A percentile compares a stretch with the other conserved stretches of the same genome.
phyloP scores from a whole-genome alignment of 2,797 vertebrate species.

The Silurus lanzhouensis region DNA sequence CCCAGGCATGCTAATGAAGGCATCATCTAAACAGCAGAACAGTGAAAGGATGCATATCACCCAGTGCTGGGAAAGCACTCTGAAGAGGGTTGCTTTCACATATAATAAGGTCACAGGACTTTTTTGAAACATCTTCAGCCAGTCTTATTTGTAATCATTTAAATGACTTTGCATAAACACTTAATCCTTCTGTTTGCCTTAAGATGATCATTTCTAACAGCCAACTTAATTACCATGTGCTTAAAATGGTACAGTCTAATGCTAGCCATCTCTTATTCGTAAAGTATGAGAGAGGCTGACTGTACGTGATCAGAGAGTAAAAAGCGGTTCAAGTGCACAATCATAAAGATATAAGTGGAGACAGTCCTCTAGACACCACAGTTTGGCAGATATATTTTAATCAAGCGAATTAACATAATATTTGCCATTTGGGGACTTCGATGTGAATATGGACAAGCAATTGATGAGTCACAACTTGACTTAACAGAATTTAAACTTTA shows the following conservation, averaged over 20 bases:
- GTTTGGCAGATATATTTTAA: slow-evolving; percentile 1
- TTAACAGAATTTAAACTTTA: neutral
- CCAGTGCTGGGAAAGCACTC: neutral
- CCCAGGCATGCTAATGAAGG: neutral
- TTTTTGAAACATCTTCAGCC: neutral
- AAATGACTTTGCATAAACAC: neutral
- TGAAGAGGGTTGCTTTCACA: neutral
- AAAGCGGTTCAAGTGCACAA: neutral
- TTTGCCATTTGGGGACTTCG: neutral
- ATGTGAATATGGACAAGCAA: neutral
- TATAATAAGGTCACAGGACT: neutral
- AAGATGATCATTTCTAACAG: neutral
- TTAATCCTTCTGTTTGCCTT: slow-evolving; percentile 10
- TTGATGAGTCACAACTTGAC: neutral
- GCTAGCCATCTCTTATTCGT: neutral
- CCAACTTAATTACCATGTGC: neutral
- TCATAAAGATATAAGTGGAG: slow-evolving; percentile 1
- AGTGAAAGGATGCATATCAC: neutral
- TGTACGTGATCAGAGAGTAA: slow-evolving; percentile 3
- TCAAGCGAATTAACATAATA: neutral
- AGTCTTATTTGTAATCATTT: slow-evolving; percentile 4
- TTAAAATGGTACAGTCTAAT: slow-evolving; percentile 9
- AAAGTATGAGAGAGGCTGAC: neutral
- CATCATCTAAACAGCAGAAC: neutral
- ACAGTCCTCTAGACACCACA: neutral